Percentiles rank a stretch among this genome's conserved stretches.
These are phyloP conservation scores for Lepus oiostolus DNA, from an alignment of 2,797 vertebrate genomes.

Conservation along the genomic window DNA sequence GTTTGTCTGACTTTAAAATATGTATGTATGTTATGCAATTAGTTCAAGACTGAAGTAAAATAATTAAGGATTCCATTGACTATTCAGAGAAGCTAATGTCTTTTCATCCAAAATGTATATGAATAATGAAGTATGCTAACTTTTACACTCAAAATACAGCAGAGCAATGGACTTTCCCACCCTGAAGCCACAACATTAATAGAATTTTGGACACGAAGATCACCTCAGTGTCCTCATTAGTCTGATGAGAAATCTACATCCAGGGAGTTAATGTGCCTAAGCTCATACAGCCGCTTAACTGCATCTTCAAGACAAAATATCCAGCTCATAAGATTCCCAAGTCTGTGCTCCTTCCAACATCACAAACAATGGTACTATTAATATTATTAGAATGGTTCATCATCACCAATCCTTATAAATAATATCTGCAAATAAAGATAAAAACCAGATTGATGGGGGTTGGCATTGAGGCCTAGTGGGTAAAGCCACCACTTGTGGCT, in stretches of 20 bases:
- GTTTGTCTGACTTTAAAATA: constrained; percentile 28
- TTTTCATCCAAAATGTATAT: neutral
- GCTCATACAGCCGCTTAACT: neutral
- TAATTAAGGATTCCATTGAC: constrained; percentile 2
- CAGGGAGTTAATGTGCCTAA: neutral
- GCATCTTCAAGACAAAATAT: neutral
- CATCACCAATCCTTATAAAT: neutral
- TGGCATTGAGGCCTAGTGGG: too few relatives aligned
- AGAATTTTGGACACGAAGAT: neutral
- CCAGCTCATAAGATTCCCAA: neutral
- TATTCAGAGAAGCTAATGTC: neutral
- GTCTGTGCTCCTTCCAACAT: neutral
- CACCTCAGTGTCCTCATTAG: neutral
- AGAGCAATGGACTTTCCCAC: neutral
- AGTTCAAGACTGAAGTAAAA: neutral
- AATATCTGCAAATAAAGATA: neutral
- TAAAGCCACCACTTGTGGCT: too few relatives aligned
- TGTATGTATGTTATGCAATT: neutral
- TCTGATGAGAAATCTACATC: neutral
- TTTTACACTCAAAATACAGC: neutral
- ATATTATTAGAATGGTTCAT: neutral
- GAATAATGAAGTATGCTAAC: neutral
- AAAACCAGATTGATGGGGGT: neutral
- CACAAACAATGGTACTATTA: neutral
- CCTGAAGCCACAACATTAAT: neutral